Evolutionary conservation across 1,140 invertebrate genomes (phyloP), one percentile per base, ranked within the genome.

Genomic region (Panulirus ornatus): DNA sequence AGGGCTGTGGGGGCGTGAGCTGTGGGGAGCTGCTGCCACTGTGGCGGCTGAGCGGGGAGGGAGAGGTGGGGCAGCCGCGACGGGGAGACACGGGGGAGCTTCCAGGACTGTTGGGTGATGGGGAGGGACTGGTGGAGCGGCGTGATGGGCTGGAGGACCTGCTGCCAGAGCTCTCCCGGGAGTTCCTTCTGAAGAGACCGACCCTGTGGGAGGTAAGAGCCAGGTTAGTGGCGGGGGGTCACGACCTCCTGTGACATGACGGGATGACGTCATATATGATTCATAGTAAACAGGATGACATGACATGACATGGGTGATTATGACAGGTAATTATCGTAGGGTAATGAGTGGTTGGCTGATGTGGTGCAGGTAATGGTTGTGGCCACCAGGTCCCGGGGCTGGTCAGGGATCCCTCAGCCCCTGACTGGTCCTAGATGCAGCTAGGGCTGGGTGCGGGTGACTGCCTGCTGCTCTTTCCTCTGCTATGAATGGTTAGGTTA

Each of bases 141-240:
- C 88, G 63, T 6, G 79, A 89, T 11, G 88, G 88, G 44, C 78
- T 83, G 2, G 88, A 83, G 22, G 88, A 89, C 27, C 88, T 51
- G 71, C 88, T 89, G 44, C 79, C 70, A 22, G 88, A 79, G 54
- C 71, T 88, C 8, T 88, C 85, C 1, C 85, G 85, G 22, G 85
- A 89, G 51, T 89, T 89, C 51, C 88, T 89, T 27, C 88, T 83
- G 78, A 89, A 89, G 78, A 89, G 88, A 34, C 88, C 88, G 47
- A 73, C 70, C 70, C 88, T 89, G 88, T 34, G 47, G n/a, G 40
- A 70, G 78, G 79, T 30, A 27, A 38, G 78, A 66, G n/a, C 0
- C 6, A 47, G 58, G 30, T 27, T 6, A 30, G 6, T 27, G 11
- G 27, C 30, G 58, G 9, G 3, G 30, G n/a, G 2, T n/a, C n/a